phyloP scores from a whole-genome alignment of 2,797 vertebrate species.

The Acipenser transmontanus region DNA sequence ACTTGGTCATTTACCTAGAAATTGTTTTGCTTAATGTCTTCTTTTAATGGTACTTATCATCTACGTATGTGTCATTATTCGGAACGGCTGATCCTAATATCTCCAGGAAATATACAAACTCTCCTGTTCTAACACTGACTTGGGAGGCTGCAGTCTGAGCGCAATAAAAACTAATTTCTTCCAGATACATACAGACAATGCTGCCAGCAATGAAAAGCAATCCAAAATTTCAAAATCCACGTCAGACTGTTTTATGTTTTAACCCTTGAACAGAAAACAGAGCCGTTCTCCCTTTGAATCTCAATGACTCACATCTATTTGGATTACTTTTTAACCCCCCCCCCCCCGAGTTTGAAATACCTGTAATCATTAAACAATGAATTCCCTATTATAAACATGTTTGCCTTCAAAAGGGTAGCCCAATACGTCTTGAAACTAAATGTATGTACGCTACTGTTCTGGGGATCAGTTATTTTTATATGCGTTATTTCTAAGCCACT shows the following conservation, averaged over 20 bases:
- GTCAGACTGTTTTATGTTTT: background rate
- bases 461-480: no score
- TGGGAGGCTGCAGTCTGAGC: conserved; percentile 30
- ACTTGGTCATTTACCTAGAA: no score
- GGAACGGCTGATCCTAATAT: conserved; percentile 26
- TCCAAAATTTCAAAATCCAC: conserved; percentile 34
- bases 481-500: no score
- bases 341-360: background rate
- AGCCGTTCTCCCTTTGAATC: background rate
- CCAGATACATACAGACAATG: conserved; percentile 29
- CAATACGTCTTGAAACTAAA: no score
- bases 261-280: no score
- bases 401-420: no score
- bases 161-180: conserved; percentile 27
- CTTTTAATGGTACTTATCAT: no score
- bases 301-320: background rate
- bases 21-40: no score
- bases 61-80: conserved; percentile 27
- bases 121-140: conserved; percentile 38
- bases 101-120: conserved; percentile 35
- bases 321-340: background rate
- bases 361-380: no score
- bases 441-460: no score
- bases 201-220: conserved; percentile 33
- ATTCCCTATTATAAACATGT: no score